Percentiles rank a stretch among this genome's conserved stretches.
phyloP scores from a whole-genome alignment of 2,113 vertebrate species.

The Zosterops japonicus region DNA sequence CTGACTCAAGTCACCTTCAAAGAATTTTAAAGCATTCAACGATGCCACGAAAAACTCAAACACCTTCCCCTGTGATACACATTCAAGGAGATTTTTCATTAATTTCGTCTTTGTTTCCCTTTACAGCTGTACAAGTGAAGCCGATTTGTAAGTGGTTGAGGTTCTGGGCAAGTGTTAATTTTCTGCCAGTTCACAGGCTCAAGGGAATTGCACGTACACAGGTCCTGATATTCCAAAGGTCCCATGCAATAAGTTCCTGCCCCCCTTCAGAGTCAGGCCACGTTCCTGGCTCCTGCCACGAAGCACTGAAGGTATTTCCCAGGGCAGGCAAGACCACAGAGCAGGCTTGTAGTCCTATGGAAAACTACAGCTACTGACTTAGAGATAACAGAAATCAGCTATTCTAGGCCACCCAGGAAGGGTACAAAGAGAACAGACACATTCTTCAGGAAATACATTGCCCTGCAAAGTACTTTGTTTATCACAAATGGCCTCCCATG shows the following conservation, averaged over 20 bases:
- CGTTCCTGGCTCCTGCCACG: not conserved
- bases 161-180: not conserved
- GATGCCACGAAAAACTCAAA: not conserved
- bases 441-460: not conserved
- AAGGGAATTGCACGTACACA: fast-evolving
- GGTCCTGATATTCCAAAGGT: not conserved
- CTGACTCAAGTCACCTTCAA: not conserved
- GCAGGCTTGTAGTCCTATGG: fast-evolving
- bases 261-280: not conserved
- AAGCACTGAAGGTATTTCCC: not conserved
- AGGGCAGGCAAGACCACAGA: not conserved
- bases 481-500: not conserved
- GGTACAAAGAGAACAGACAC: not conserved
- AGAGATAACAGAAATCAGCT: not conserved
- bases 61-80: not conserved
- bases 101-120: not conserved
- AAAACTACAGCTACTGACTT: not conserved
- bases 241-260: not conserved
- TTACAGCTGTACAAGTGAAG: not conserved
- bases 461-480: not conserved
- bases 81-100: not conserved
- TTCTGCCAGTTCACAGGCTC: not conserved
- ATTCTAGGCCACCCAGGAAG: not conserved
- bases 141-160: not conserved
- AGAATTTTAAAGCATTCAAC: not conserved